These are phyloP conservation scores for Silvanus unidentatus DNA, from an alignment of 2,888 invertebrate genomes.

Conservation along the genomic window DNA sequence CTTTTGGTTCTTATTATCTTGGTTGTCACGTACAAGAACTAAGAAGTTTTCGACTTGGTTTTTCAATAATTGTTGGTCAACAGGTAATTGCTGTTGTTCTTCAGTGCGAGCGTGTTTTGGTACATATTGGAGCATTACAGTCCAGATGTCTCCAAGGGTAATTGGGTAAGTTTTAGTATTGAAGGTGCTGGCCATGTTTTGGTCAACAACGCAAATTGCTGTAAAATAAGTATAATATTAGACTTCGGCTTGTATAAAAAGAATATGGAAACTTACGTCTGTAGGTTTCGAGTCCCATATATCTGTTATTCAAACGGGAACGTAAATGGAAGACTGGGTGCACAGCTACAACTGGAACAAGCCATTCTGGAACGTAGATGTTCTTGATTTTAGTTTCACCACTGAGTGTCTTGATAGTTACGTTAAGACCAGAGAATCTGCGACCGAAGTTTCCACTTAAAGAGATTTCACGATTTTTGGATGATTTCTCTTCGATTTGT, in stretches of 20 bases:
- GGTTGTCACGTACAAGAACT: constrained; percentile 44
- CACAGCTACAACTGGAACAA: constrained; percentile 38
- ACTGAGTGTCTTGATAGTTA: constrained; percentile 47
- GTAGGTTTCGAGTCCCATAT: constrained; percentile 43
- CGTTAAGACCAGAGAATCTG: constrained; percentile 46
- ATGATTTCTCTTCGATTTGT: constrained; percentile 49
- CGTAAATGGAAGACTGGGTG: constrained; percentile 48
- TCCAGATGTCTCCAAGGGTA: constrained; percentile 52
- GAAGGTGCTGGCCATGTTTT: constrained; percentile 55
- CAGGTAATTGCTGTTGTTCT: constrained; percentile 33
- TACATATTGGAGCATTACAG: constrained; percentile 54
- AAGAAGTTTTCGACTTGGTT: constrained; percentile 38
- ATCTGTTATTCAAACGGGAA: constrained; percentile 34
- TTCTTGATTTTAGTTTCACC: constrained; percentile 44
- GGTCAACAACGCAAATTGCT: constrained; percentile 61
- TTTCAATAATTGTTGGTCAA: constrained; percentile 33
- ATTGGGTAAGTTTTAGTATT: constrained; percentile 58
- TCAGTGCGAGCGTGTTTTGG: constrained; percentile 31
- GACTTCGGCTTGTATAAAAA: neutral
- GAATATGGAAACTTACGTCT: constrained; percentile 55
- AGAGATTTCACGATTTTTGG: constrained; percentile 47
- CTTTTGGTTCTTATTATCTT: constrained; percentile 39
- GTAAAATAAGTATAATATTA: constrained; percentile 27
- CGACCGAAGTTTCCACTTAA: constrained; percentile 47
- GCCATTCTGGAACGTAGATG: constrained; percentile 43